Percentiles rank a stretch among this genome's conserved stretches.
Conservation (phyloP, 2,113 vertebrate genomes). For the Capreolus pygargus region DNA sequence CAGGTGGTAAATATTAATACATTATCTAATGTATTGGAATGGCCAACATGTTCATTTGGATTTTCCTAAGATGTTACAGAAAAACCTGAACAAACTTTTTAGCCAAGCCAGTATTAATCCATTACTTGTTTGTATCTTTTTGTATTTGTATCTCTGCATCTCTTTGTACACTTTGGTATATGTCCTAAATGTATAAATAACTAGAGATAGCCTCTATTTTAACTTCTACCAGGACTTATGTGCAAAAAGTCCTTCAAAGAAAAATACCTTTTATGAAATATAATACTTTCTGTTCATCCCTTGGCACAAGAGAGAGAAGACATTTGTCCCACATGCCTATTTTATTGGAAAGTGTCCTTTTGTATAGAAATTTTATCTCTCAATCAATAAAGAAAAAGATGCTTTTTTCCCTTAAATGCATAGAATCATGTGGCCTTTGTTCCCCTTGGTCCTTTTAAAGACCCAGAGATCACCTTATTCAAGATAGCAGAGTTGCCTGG, state of each 20-base stretch:
- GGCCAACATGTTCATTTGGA: not conserved
- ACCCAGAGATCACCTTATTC: not conserved
- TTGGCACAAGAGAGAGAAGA: conserved; percentile 28
- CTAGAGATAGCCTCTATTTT: not conserved
- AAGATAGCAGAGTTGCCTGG: not conserved
- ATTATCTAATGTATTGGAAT: not conserved
- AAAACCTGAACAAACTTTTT: not conserved
- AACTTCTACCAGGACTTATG: not conserved
- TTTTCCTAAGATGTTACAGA: not conserved
- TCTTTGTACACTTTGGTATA: not conserved
- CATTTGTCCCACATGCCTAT: not conserved
- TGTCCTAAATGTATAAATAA: conserved; percentile 12
- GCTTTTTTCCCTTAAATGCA: not conserved
- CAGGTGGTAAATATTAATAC: not conserved
- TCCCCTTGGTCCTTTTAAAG: not conserved
- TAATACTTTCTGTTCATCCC: not conserved
- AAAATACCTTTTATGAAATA: not conserved
- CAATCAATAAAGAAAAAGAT: not conserved
- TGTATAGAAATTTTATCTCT: not conserved
- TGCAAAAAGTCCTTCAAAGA: not conserved
- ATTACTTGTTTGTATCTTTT: not conserved
- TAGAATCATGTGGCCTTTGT: not conserved
- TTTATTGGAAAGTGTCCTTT: conserved; percentile 37
- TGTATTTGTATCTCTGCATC: not conserved
- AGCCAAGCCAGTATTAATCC: not conserved